A percentile compares a stretch with the other conserved stretches of the same genome.
Evolutionary conservation across 1,140 invertebrate genomes (phyloP).

Genomic region (Drosophila sp.): DNA sequence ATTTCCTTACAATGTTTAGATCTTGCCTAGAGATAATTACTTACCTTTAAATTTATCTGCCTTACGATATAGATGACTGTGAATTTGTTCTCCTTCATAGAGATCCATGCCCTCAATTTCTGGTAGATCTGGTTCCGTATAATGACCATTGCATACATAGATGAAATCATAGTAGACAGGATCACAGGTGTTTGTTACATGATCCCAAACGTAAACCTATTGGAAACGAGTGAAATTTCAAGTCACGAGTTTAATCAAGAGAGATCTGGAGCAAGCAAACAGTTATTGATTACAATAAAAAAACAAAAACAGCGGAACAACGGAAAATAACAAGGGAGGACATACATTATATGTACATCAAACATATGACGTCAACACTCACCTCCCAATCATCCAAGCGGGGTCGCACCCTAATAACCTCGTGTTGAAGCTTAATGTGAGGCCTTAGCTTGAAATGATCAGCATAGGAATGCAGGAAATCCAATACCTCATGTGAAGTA

Average conservation of each 20-base stretch:
- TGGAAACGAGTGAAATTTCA: slow-evolving; percentile 1
- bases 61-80: slow-evolving; percentile 94
- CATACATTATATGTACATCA: slow-evolving; percentile 22
- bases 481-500: slow-evolving; percentile 90
- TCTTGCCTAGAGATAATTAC: background rate
- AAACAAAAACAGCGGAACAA: background rate
- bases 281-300: slow-evolving; percentile 2
- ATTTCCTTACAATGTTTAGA: too few relatives aligned
- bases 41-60: slow-evolving; percentile 87
- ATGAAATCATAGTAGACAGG: slow-evolving; percentile 90
- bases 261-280: slow-evolving; percentile 16
- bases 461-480: slow-evolving; percentile 92
- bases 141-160: slow-evolving; percentile 94
- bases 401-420: slow-evolving; percentile 80
- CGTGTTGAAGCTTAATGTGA: slow-evolving; percentile 78
- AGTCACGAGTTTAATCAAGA: slow-evolving; percentile 20
- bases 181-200: slow-evolving; percentile 84
- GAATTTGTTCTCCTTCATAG: slow-evolving; percentile 89
- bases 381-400: slow-evolving; percentile 77
- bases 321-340: slow-evolving; percentile 6
- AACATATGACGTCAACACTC: slow-evolving; percentile 55
- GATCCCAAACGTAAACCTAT: slow-evolving; percentile 84
- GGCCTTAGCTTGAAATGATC: slow-evolving; percentile 85
- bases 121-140: slow-evolving; percentile 88
- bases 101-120: slow-evolving; percentile 86